Conservation (phyloP, 1,140 invertebrate genomes). For the Diorhabda carinulata region DNA sequence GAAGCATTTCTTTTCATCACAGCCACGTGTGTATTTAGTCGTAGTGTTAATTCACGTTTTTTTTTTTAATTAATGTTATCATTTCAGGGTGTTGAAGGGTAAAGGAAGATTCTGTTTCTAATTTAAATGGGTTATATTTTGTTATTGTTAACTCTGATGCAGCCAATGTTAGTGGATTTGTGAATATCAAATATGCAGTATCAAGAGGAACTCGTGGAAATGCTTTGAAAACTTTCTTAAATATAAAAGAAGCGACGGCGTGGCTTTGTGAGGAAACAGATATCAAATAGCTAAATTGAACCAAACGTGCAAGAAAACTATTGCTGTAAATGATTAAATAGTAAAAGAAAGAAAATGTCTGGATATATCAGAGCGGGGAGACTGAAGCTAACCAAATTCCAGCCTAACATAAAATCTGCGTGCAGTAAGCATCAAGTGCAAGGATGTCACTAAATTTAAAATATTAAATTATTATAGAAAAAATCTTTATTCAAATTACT, state of each 20-base stretch:
- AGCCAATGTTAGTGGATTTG: too few species aligned
- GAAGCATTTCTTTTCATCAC: too few species aligned
- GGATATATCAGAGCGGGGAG: constrained; percentile 20
- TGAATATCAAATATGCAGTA: too few species aligned
- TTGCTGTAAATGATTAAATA: constrained; percentile 22
- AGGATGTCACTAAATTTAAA: not conserved
- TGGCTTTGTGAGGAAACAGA: not conserved
- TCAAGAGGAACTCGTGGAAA: too few species aligned
- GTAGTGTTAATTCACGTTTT: too few species aligned
- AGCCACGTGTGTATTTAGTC: too few species aligned
- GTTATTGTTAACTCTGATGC: too few species aligned
- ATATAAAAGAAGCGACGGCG: constrained; percentile 3
- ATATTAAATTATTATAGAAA: constrained; percentile 8
- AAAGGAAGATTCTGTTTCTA: too few species aligned
- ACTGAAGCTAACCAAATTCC: constrained; percentile 24
- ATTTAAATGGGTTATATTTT: too few species aligned
- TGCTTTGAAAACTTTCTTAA: constrained; percentile 1
- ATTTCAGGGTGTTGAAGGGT: too few species aligned
- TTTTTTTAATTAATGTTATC: too few species aligned
- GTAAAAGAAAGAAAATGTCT: constrained; percentile 21
- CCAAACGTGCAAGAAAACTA: not conserved
- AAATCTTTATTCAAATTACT: not conserved
- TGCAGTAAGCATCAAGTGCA: not conserved
- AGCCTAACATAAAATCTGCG: constrained; percentile 24
- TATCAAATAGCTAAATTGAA: not conserved